A percentile compares a stretch with the other conserved stretches of the same genome.
Conservation (phyloP, 2,113 vertebrate species). For the Notarius lentiginosus region DNA sequence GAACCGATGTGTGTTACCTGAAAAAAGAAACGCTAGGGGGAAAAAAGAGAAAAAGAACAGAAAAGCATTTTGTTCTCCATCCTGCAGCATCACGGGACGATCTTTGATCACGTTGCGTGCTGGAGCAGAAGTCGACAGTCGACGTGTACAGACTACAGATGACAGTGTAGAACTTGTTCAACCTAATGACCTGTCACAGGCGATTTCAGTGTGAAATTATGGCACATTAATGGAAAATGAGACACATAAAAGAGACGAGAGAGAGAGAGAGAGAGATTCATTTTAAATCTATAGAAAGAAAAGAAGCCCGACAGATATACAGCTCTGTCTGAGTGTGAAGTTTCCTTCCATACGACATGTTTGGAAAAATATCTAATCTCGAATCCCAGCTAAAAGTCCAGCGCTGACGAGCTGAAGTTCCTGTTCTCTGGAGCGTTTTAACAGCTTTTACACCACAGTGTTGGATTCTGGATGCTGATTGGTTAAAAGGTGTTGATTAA, state of each 20-base stretch:
- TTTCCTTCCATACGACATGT: neutral
- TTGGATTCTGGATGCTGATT: neutral
- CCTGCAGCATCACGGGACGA: neutral
- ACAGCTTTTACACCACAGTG: neutral
- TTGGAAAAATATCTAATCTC: neutral
- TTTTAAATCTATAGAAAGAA: neutral
- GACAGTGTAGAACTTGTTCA: neutral
- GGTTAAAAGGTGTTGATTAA: neutral
- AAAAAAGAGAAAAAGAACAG: neutral
- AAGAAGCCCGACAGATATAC: neutral
- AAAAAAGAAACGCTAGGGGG: neutral
- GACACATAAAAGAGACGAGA: neutral
- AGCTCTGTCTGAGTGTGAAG: neutral
- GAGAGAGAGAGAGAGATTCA: neutral
- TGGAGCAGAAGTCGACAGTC: neutral
- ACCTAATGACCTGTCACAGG: conserved; percentile 23
- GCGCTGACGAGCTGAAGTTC: neutral
- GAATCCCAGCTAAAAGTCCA: neutral
- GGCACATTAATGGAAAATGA: neutral
- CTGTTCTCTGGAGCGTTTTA: neutral
- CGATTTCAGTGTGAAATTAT: neutral
- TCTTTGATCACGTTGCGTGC: conserved; percentile 16
- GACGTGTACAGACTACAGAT: neutral
- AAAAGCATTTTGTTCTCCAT: neutral
- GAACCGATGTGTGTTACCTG: neutral